Percentiles rank a stretch among this genome's conserved stretches.
Conservation (phyloP, 2,113 vertebrate genomes). For the Oncorhynchus kisutch region DNA sequence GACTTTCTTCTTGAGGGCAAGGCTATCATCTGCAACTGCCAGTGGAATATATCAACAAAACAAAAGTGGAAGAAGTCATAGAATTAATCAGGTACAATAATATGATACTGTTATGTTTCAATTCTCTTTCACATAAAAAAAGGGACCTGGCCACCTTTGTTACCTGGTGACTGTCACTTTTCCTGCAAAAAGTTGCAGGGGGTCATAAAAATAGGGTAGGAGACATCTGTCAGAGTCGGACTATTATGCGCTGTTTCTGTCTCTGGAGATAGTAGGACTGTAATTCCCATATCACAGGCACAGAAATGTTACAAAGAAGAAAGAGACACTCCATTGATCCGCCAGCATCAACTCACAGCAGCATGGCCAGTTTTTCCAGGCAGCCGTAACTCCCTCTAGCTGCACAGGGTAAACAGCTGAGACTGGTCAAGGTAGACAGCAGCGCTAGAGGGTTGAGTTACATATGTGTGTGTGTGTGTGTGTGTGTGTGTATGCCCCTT, state of each 20-base stretch:
- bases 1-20: conserved; percentile 92
- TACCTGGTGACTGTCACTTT: neutral
- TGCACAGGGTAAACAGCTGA: conserved; percentile 37
- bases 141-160: too few relatives aligned
- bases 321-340: conserved; percentile 47
- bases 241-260: conserved; percentile 11
- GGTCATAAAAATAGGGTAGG: conserved; percentile 10
- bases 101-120: too few relatives aligned
- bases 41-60: too few relatives aligned
- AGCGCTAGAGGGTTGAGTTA: too few relatives aligned
- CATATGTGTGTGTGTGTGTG: too few relatives aligned
- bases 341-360: conserved; percentile 48
- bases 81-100: neutral
- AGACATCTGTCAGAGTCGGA: conserved; percentile 9
- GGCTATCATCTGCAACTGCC: conserved; percentile 89
- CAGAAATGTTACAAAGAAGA: conserved; percentile 36
- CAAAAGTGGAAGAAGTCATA: neutral
- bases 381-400: neutral
- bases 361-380: conserved; percentile 13
- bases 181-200: conserved; percentile 9
- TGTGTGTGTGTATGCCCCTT: too few relatives aligned
- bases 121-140: too few relatives aligned
- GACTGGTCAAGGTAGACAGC: neutral
- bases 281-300: conserved; percentile 24
- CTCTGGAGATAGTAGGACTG: conserved; percentile 20